phyloP scores from a whole-genome alignment of 2,797 vertebrate species.

The Zalophus californianus region DNA sequence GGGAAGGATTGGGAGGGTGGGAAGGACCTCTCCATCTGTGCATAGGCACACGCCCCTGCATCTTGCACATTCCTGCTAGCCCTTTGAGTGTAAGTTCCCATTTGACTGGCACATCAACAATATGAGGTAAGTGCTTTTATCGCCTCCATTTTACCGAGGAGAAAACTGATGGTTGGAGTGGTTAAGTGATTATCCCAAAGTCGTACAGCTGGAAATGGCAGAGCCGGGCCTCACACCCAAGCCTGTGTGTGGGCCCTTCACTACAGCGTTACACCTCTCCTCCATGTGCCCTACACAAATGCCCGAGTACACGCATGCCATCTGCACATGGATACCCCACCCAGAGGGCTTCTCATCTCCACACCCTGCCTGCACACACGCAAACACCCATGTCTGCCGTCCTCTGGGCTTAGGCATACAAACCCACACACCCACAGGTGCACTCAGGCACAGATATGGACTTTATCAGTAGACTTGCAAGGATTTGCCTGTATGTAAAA shows the following conservation, averaged over 20 bases:
- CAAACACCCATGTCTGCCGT: neutral
- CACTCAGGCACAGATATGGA: neutral
- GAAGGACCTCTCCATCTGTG: neutral
- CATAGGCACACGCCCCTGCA: rapidly evolving
- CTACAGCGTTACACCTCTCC: neutral
- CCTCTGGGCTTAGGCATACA: neutral
- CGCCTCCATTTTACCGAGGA: slow-evolving; percentile 19
- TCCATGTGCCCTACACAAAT: neutral
- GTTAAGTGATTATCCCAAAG: neutral
- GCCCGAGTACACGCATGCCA: neutral
- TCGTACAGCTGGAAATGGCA: neutral
- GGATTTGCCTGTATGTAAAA: neutral
- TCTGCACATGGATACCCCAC: no score
- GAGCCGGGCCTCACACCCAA: neutral
- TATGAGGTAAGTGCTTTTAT: neutral
- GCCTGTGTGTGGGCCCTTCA: neutral
- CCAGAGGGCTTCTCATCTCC: neutral
- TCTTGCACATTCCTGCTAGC: neutral
- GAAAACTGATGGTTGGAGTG: neutral
- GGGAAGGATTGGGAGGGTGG: neutral
- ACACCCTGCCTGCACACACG: neutral
- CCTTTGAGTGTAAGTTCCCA: neutral
- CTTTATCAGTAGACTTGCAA: neutral
- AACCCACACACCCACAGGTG: neutral
- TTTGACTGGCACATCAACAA: neutral